Evolutionary conservation across 2,113 vertebrate species (phyloP).

Genomic region (Gallinago jamesoni): DNA sequence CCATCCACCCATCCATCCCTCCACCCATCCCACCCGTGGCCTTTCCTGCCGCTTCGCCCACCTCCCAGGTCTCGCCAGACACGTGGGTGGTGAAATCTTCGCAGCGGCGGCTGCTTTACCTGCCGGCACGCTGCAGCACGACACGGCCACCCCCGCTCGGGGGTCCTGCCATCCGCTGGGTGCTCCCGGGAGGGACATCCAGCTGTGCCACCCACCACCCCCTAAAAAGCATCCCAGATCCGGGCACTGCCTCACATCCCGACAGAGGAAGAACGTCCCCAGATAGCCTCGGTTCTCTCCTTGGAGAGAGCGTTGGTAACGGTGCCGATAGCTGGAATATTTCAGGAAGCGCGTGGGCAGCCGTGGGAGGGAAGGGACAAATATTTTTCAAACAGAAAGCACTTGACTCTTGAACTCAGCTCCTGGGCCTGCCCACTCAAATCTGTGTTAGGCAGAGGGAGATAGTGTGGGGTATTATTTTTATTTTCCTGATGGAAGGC

Average conservation of each 20-base stretch:
- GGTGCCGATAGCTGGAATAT: neutral
- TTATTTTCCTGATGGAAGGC: neutral
- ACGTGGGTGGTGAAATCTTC: neutral
- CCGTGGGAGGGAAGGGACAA: slow-evolving; percentile 35
- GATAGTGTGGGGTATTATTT: neutral
- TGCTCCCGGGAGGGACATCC: neutral
- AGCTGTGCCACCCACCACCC: neutral
- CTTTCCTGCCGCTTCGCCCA: neutral
- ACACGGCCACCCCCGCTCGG: neutral
- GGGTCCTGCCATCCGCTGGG: neutral
- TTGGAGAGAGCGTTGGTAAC: neutral
- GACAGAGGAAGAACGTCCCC: neutral
- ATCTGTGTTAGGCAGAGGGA: neutral
- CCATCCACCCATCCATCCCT: neutral
- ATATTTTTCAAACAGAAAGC: slow-evolving; percentile 51
- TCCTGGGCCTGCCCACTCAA: slow-evolving; percentile 22
- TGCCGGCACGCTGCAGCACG: neutral
- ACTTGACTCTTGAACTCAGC: slow-evolving; percentile 21
- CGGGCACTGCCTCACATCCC: rapidly evolving
- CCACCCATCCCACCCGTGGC: neutral
- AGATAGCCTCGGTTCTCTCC: rapidly evolving
- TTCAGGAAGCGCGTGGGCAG: neutral
- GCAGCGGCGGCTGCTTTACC: neutral
- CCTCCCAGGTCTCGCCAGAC: slow-evolving; percentile 32
- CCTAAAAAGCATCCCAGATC: rapidly evolving